A percentile compares a stretch with the other conserved stretches of the same genome.
These are phyloP conservation scores for Chiroxiphia lanceolata DNA, from an alignment of 2,797 vertebrate species.

Conservation along the genomic window DNA sequence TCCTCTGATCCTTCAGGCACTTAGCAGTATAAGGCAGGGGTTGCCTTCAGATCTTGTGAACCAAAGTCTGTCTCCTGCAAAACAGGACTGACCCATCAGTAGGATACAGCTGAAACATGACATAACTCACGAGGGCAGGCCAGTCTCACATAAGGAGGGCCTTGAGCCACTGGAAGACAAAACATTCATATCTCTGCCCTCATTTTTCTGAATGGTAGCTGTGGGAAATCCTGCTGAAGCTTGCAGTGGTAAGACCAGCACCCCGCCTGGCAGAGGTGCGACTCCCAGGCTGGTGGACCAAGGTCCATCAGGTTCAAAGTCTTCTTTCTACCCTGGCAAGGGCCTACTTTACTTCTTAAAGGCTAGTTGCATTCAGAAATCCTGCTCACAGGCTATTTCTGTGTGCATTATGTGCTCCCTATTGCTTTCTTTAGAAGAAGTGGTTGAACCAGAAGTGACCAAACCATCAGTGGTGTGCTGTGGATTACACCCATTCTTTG, in stretches of 20 bases:
- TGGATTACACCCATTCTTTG: neutral
- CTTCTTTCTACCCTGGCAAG: neutral
- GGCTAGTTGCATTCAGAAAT: neutral
- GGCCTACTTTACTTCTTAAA: neutral
- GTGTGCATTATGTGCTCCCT: neutral
- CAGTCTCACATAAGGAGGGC: neutral
- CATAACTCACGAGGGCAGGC: neutral
- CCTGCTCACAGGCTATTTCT: neutral
- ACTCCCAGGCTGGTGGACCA: rapidly evolving
- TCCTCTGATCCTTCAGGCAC: neutral
- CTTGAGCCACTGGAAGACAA: rapidly evolving
- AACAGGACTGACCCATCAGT: neutral
- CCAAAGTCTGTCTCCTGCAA: neutral
- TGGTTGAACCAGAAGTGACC: neutral
- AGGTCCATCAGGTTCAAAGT: neutral
- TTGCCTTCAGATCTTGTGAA: neutral
- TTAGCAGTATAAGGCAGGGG: neutral
- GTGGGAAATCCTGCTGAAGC: neutral
- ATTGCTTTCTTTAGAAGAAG: neutral
- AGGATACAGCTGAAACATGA: neutral
- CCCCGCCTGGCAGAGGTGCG: rapidly evolving
- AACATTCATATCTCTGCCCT: neutral
- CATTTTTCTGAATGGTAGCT: neutral
- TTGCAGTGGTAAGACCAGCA: neutral
- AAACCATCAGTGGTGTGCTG: neutral